Evolutionary conservation across 2,888 invertebrate species (phyloP), one percentile per base, ranked within the genome.

Genomic region (Dyspetes luteomarginatus): DNA sequence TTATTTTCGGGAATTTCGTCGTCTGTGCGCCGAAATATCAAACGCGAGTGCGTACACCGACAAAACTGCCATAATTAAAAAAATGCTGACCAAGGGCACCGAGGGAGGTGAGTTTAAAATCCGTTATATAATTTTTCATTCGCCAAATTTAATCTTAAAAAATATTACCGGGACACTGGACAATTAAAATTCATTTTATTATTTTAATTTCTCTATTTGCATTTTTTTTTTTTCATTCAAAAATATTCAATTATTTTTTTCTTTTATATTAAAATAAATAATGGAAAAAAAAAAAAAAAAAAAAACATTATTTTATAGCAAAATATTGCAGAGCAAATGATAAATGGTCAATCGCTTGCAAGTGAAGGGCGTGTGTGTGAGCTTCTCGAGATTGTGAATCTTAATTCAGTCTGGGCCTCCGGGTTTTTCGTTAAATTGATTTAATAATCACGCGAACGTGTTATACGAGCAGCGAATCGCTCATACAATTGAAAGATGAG

Each of bases 1-100:
- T 88, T 94, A 94, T 41, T 96, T 98, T 90, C 93, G 94, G 22
- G 95, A 95, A 87, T 98, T 98, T 91, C 94, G 95, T 71, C 93
- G 94, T 48, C 91, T 98, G 15, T 97, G 98, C 91, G 95, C 95
- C 69, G 95, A 95, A 87, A 95, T 98, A 78, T 94, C 97, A 0
- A 95, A 94, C 69, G 96, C 95, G 48, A 95, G 95, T 87, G 96
- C 97, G 76, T 97, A 98, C 89, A 94, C 95, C 28, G 96, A 95
- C 22, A 98, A 98, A 93, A 97, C 97, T 0, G 94, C 95, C 22
- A 93, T 95, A 69, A 93, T 97, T 0, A 94, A 95, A 83, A 92
- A 93, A 69, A 94, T 96, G 86, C 95, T 97, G 60, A 93, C 93
- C 1, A 94, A 94, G 73, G 94, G 93, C 28, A 85, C 91, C 0